Evolutionary conservation across 1,140 invertebrate genomes (phyloP).

Genomic region (Pristionchus pacificus): DNA sequence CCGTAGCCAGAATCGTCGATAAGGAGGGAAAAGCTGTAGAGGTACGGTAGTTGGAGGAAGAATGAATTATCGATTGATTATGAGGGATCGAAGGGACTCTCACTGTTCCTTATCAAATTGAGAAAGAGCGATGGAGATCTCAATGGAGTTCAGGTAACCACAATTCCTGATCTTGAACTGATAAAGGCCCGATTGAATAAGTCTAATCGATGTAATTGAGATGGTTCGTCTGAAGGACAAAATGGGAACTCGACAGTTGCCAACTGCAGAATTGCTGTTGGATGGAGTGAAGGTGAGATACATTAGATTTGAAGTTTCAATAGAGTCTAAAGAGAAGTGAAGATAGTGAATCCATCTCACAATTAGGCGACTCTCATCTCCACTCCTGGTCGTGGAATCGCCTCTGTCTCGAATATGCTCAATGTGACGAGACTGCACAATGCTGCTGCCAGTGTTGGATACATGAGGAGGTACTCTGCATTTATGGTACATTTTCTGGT

Average conservation of each 20-base stretch:
- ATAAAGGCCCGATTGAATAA: background rate
- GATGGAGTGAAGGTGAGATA: conserved; percentile 63
- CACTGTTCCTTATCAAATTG: conserved; percentile 64
- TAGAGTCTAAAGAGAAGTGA: background rate
- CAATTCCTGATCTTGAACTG: background rate
- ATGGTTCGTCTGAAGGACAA: conserved; percentile 66
- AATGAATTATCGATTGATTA: background rate
- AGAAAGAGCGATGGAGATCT: conserved; percentile 58
- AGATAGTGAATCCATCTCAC: too few species aligned
- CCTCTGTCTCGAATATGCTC: conserved; percentile 65
- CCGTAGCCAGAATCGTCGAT: conserved; percentile 63
- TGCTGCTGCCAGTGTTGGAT: conserved; percentile 59
- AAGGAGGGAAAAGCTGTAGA: conserved; percentile 56
- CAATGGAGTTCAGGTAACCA: conserved; percentile 60
- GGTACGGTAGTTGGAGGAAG: conserved; percentile 37
- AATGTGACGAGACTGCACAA: conserved; percentile 67
- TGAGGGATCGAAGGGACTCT: conserved; percentile 63
- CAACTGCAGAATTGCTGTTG: conserved; percentile 66
- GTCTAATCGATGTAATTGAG: conserved; percentile 48
- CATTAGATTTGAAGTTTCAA: background rate
- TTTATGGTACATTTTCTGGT: conserved; percentile 24
- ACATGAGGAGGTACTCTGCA: conserved; percentile 65
- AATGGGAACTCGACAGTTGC: conserved; percentile 62
- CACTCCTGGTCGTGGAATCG: conserved; percentile 63
- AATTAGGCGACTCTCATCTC: conserved; percentile 56